These are phyloP conservation scores for Patiria pectinifera DNA, from an alignment of 53 echinoderm and acorn worm genomes.

Conservation along the genomic window DNA sequence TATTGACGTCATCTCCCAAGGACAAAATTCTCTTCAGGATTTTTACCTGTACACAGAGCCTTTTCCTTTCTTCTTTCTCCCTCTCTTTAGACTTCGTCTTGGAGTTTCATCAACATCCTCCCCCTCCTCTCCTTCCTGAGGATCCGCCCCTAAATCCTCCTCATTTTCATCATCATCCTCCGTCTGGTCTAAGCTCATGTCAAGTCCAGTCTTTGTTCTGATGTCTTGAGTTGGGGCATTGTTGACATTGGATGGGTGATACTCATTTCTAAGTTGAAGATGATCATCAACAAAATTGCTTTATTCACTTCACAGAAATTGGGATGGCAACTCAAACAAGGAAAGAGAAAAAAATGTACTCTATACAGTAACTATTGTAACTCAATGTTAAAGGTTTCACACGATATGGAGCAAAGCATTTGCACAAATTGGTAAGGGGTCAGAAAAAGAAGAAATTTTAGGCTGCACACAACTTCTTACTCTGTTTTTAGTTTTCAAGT, in stretches of 20 bases:
- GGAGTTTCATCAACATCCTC: slow-evolving; percentile 30
- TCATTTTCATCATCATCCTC: slow-evolving; percentile 41
- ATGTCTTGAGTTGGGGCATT: slow-evolving; percentile 90
- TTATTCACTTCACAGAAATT: background rate
- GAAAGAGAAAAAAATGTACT: background rate
- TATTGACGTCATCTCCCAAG: background rate
- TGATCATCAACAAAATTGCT: too few relatives aligned
- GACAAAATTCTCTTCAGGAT: background rate
- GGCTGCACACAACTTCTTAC: too few relatives aligned
- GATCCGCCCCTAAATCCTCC: slow-evolving; percentile 51
- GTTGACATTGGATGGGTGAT: slow-evolving; percentile 79
- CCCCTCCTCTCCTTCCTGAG: slow-evolving; percentile 53
- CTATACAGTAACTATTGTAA: too few relatives aligned
- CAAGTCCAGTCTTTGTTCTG: slow-evolving; percentile 5
- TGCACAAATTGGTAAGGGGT: too few relatives aligned
- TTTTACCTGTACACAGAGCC: slow-evolving; percentile 74
- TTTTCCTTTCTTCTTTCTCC: slow-evolving; percentile 57
- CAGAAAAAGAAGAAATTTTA: too few relatives aligned
- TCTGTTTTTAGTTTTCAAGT: too few relatives aligned
- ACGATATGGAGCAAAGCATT: too few relatives aligned
- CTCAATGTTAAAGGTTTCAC: too few relatives aligned
- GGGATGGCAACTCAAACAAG: background rate
- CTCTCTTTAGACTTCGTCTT: slow-evolving; percentile 25
- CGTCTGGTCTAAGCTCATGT: slow-evolving; percentile 15
- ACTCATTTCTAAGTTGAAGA: slow-evolving; percentile 79